A percentile compares a stretch with the other conserved stretches of the same genome.
Evolutionary conservation across 2,113 vertebrate species (phyloP).

Genomic region (Dasyprocta punctata): DNA sequence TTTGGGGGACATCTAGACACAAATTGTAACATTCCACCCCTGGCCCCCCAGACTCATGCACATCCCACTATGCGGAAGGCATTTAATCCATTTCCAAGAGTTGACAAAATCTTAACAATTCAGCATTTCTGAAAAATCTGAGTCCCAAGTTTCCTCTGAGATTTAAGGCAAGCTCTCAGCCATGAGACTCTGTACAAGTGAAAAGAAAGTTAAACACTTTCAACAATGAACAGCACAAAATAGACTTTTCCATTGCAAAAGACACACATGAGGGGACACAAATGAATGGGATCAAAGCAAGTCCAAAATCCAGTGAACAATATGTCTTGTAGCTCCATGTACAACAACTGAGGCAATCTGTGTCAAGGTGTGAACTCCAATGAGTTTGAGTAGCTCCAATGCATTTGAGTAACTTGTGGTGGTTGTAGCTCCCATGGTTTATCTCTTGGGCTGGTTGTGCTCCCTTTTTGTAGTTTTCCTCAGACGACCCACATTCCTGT

Average conservation of each 20-base stretch:
- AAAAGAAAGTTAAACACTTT: neutral
- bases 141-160: neutral
- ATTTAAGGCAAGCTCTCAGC: neutral
- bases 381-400: neutral
- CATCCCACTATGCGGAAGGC: no score
- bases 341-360: neutral
- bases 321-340: neutral
- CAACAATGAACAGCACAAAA: neutral
- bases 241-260: neutral
- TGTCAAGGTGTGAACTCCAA: neutral
- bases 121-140: neutral
- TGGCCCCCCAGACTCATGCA: neutral
- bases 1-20: neutral
- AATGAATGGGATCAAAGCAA: neutral
- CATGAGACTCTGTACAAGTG: neutral
- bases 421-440: no score
- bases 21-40: neutral
- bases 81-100: neutral
- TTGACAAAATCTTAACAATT: neutral
- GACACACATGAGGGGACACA: neutral
- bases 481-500: no score
- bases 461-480: no score
- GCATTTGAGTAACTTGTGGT: no score
- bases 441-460: no score
- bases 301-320: neutral